A percentile compares a stretch with the other conserved stretches of the same genome.
phyloP scores from a whole-genome alignment of 2,888 invertebrate species.

The Drosophila picticornis region DNA sequence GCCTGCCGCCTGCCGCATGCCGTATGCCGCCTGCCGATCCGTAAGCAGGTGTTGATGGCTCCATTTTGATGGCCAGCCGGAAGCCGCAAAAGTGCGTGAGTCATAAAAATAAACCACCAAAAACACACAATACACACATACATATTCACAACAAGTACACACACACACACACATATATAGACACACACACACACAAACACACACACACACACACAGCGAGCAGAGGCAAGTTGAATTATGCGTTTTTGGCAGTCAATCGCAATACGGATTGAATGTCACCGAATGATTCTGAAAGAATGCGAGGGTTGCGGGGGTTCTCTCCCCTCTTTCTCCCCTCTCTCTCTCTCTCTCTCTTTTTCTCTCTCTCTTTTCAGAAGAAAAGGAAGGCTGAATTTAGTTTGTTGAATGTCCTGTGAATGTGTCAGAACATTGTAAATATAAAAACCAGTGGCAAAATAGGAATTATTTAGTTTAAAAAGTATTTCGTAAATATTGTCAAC shows the following conservation, averaged over 20 bases:
- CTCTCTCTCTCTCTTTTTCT: background rate
- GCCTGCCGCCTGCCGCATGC: constrained; percentile 14
- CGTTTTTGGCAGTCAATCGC: constrained; percentile 74
- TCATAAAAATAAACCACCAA: constrained; percentile 74
- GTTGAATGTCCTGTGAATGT: background rate
- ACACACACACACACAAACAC: constrained; percentile 7
- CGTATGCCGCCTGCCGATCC: constrained; percentile 21
- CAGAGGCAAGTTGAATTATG: constrained; percentile 69
- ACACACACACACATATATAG: constrained; percentile 9
- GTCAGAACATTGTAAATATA: background rate
- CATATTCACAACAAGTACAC: constrained; percentile 10
- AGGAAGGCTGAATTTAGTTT: constrained; percentile 32
- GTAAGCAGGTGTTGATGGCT: constrained; percentile 77
- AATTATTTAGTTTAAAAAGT: constrained; percentile 20
- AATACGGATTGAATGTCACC: constrained; percentile 36
- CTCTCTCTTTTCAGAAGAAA: background rate
- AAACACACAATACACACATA: constrained; percentile 22
- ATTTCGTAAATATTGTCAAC: constrained; percentile 23
- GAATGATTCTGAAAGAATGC: constrained; percentile 2
- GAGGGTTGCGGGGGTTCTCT: background rate
- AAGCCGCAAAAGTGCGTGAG: constrained; percentile 80
- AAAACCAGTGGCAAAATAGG: background rate
- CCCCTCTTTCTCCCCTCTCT: background rate
- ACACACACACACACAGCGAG: background rate
- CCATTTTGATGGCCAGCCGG: constrained; percentile 78